Evolutionary conservation across 2,888 invertebrate species (phyloP), one percentile per base, ranked within the genome.

Genomic region (Clusia tigrina): DNA sequence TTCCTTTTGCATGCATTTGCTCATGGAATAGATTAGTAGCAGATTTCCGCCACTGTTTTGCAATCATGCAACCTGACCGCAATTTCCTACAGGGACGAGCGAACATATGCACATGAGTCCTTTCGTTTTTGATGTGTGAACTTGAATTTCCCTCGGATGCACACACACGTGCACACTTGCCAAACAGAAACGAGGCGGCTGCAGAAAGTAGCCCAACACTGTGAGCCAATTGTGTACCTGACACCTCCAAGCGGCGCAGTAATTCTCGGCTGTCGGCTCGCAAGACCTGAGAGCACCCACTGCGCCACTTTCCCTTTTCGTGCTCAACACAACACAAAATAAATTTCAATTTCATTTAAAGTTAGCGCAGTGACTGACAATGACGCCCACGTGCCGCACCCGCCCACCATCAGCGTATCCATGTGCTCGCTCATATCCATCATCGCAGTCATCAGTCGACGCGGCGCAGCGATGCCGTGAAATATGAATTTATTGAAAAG

Each of bases 311-410:
- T 15, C 42, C 3, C 52, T 23, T 52, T 22, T 52, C 52, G 52
- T 52, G 52, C 10, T n/a, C 9, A 24, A 68, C 76, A 73, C 69
- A 77, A 66, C 76, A 72, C 72, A 70, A 76, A 78, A 78, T 76
- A 73, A 78, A 76, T 77, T 76, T 78, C 75, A 76, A 76, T 76
- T 76, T 77, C 77, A 75, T 78, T 76, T 76, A 76, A 78, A 76
- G 75, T 78, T 73, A 76, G 66, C 66, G 63, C 74, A 77, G 68
- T 76, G 78, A 78, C 75, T 78, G 74, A 78, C 74, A 48, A 5
- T n/a, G 17, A 48, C n/a, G 6, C 5, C 20, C n/a, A 48, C 6
- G 5, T 48, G 48, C 5, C 48, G n/a, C 20, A 10, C 6, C 6
- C 32, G 12, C 6, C 32, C 32, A 6, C 32, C 32, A 32, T 6